phyloP scores from a whole-genome alignment of 2,113 vertebrate genomes.

The Plectropomus leopardus region DNA sequence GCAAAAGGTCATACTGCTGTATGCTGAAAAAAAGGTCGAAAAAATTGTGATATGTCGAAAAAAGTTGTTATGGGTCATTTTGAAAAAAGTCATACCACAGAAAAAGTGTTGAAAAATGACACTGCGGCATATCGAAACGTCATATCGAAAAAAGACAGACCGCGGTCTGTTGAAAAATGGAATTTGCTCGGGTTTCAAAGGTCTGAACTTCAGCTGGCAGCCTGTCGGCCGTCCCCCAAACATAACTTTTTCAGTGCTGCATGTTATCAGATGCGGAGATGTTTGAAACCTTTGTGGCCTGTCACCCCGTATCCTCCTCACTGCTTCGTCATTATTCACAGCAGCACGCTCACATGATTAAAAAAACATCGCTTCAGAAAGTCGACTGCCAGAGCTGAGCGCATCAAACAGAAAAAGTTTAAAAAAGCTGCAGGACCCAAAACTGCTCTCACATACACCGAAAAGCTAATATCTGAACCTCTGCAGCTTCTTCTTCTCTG shows the following conservation, averaged over 20 bases:
- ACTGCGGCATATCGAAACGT: too few relatives aligned
- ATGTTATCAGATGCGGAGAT: constrained; percentile 11
- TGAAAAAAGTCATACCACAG: too few relatives aligned
- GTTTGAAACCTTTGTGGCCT: constrained; percentile 32
- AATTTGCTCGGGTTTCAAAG: too few relatives aligned
- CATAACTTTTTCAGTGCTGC: background rate
- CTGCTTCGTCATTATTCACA: constrained; percentile 54
- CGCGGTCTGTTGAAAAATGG: too few relatives aligned
- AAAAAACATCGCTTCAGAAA: constrained; percentile 60
- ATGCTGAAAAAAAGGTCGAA: too few relatives aligned
- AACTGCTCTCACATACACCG: constrained; percentile 15
- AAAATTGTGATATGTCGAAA: too few relatives aligned
- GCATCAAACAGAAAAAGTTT: constrained; percentile 43
- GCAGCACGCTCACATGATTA: constrained; percentile 45
- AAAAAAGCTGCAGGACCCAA: constrained; percentile 20
- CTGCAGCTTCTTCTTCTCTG: constrained; percentile 35
- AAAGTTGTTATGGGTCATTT: too few relatives aligned
- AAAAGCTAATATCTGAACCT: constrained; percentile 13
- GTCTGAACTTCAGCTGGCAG: background rate
- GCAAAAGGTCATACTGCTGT: too few relatives aligned
- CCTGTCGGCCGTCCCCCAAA: background rate
- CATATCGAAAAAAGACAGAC: too few relatives aligned
- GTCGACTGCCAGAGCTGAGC: constrained; percentile 41
- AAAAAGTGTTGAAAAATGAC: too few relatives aligned
- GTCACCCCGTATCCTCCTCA: constrained; percentile 36